Conservation (phyloP, 2,797 vertebrate genomes). For the Chelidonichthys spinosus region DNA sequence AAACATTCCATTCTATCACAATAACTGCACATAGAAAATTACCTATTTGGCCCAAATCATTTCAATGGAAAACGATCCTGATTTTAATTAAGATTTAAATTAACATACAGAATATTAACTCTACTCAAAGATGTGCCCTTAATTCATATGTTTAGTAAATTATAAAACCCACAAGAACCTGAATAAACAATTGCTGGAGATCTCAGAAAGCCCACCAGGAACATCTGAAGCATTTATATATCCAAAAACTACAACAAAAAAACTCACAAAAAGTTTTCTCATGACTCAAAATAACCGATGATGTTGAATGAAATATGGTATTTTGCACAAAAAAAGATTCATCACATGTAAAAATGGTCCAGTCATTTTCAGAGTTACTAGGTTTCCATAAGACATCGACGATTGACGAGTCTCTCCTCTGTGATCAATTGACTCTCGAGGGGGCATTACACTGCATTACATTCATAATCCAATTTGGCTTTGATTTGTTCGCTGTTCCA, state of each 20-base stretch:
- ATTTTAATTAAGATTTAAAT: conserved; percentile 44
- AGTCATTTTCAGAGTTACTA: conserved; percentile 65
- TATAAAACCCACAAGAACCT: conserved; percentile 28
- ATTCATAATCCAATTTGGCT: conserved; percentile 87
- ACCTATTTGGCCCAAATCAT: conserved; percentile 65
- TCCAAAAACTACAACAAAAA: neutral
- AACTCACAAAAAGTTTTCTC: neutral
- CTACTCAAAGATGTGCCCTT: conserved; percentile 47
- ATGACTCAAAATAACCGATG: neutral
- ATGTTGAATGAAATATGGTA: neutral
- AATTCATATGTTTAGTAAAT: conserved; percentile 47
- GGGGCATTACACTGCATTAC: conserved; percentile 84
- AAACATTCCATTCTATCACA: conserved; percentile 56
- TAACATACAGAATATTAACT: conserved; percentile 46
- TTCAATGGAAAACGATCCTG: conserved; percentile 30
- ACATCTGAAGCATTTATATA: conserved; percentile 25
- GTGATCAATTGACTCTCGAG: conserved; percentile 85
- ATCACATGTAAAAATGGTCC: conserved; percentile 29
- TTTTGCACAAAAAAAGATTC: conserved; percentile 16
- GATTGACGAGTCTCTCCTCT: conserved; percentile 81
- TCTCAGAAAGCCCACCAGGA: conserved; percentile 35
- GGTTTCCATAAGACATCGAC: conserved; percentile 74
- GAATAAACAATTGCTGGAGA: conserved; percentile 46
- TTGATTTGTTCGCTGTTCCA: conserved; percentile 87
- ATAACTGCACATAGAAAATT: conserved; percentile 63